These are phyloP conservation scores for Polymixis lichenea DNA, from an alignment of 2,888 invertebrate species.

Conservation along the genomic window DNA sequence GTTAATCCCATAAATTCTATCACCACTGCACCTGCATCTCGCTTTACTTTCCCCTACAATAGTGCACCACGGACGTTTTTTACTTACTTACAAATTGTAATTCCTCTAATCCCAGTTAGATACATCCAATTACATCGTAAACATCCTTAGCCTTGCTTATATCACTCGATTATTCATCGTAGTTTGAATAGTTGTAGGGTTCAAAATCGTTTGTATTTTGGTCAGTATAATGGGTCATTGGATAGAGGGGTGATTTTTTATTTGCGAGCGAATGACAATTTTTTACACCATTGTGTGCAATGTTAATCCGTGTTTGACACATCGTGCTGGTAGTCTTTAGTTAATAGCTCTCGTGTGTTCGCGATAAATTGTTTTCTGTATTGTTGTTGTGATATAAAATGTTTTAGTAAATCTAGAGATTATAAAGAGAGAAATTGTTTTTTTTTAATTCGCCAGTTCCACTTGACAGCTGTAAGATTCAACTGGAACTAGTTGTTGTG, in stretches of 20 bases:
- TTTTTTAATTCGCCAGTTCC: constrained; percentile 13
- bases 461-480: constrained; percentile 22
- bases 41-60: constrained; percentile 75
- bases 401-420: constrained; percentile 61
- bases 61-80: constrained; percentile 80
- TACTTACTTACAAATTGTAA: constrained; percentile 88
- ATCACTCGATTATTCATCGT: constrained; percentile 54
- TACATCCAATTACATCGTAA: constrained; percentile 88
- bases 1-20: constrained; percentile 79
- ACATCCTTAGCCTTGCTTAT: constrained; percentile 69
- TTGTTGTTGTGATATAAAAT: constrained; percentile 71
- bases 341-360: constrained; percentile 83
- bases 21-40: constrained; percentile 84
- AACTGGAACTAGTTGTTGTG: not conserved
- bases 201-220: constrained; percentile 60
- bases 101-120: constrained; percentile 89
- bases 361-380: constrained; percentile 76
- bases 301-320: constrained; percentile 89
- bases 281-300: constrained; percentile 86
- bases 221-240: constrained; percentile 64
- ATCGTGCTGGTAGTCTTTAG: constrained; percentile 83
- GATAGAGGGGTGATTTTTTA: constrained; percentile 78
- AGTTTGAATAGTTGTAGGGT: constrained; percentile 48
- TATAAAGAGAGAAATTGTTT: constrained; percentile 38
- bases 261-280: constrained; percentile 83